Base-by-base conservation (phyloP, 2,797 vertebrate species). In the Sebastes miniatus region DNA sequence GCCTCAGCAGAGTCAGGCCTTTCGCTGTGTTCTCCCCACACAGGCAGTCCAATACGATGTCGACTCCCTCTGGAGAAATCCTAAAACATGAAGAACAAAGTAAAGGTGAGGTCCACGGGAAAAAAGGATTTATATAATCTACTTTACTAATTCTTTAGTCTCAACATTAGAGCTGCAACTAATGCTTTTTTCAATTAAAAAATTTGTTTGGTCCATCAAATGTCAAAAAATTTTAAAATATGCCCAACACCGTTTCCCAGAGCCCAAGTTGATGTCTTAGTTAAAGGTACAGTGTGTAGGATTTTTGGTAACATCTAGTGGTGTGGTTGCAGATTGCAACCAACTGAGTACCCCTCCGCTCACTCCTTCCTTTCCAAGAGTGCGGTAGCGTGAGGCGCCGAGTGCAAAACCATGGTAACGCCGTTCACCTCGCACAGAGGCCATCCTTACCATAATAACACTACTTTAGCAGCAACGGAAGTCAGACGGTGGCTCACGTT, bases 11-110 rank as follows among this genome's bases (percentile, higher is more conserved):
- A 89, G 96, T 95, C 77, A 99, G 95, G 20, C 98, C 97, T 94
- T 99, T 99, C 54, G 97, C 98, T 4, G 98, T 99, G 84, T 99
- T 99, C 91, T 99, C 99, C 69, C 99, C 98, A 93, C 97, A 98
- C 69, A 99, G 94, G 85, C 97, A 98, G 90, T 99, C 99, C 92
- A 99, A 92, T 83, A 99, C 98, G 24, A 99, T 96, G 92, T 99
- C 99, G 36, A 99, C 97, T 68, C 99, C 99, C 70, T 99, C 98
- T 32, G 97, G 93, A 22, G 97, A 99, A 91, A 99, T 97, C 95
- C 99, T 99, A 80, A 93, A 87, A 83, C 64, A 84, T 5, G 69
- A 85, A 74, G 6, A 63, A 63, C 27, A 80, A 69, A 77, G 31
- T 20, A 75, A 78, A 73, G 22, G 7, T 74, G 11, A n/a, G 59